These are phyloP conservation scores for Progne subis DNA, from an alignment of 2,113 vertebrate species.

Conservation along the genomic window DNA sequence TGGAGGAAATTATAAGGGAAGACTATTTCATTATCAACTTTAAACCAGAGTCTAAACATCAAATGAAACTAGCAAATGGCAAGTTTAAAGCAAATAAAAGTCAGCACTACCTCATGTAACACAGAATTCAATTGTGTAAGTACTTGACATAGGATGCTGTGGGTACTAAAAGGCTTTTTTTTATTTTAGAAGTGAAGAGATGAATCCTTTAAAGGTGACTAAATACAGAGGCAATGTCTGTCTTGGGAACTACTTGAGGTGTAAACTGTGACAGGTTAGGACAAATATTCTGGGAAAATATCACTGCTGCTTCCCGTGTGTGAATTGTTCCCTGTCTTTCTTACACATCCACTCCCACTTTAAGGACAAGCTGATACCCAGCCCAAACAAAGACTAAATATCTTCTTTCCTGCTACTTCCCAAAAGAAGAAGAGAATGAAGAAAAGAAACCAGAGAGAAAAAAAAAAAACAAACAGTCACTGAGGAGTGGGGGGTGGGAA, in stretches of 20 bases:
- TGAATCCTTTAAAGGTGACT: background rate
- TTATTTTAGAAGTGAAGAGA: background rate
- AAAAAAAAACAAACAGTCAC: accelerated
- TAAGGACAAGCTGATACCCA: background rate
- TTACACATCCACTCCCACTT: background rate
- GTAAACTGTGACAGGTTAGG: background rate
- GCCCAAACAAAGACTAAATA: background rate
- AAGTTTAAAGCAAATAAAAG: background rate
- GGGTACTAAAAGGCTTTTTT: background rate
- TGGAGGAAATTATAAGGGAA: background rate
- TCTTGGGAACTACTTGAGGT: background rate
- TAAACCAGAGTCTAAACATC: background rate
- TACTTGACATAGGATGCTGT: background rate
- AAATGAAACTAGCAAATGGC: background rate
- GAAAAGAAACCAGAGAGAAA: background rate
- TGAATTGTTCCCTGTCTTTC: background rate
- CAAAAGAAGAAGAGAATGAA: background rate
- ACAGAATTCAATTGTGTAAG: background rate
- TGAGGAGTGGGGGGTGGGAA: accelerated
- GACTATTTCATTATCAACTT: background rate
- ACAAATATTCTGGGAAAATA: background rate
- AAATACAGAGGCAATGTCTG: background rate
- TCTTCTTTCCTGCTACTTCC: background rate
- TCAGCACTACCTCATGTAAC: background rate
- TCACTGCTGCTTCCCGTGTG: background rate